Base-by-base conservation (phyloP, 2,797 vertebrate species). In the Hyperoplus lanceolatus region DNA sequence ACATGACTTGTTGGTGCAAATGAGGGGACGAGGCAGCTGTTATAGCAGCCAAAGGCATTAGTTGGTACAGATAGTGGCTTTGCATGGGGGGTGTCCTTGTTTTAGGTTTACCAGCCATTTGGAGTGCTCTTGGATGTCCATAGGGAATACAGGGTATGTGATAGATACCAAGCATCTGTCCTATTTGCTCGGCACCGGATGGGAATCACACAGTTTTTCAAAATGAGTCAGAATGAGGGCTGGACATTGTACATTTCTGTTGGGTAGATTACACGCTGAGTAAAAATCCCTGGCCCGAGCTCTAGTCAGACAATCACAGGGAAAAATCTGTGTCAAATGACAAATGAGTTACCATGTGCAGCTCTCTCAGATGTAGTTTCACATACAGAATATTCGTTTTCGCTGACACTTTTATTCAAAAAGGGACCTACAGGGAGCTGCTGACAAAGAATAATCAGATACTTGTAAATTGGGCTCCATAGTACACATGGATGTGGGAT, bases 111-210 rank as follows among this genome's bases (percentile, higher is more conserved):
- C 73, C 77, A 39, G 57, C 75, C n/a, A 82, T 82, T 87, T 77
- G 83, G 70, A 61, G 64, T 21, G 60, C 57, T 75, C 79, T 55
- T 78, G 64, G 62, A 62, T 65, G 84, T 80, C 87, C 77, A 73
- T 16, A 51, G 78, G 72, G 84, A 86, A 79, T 81, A 79, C 50
- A 6, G 55, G 46, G 53, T 75, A 73, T 85, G 65, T 84, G 87
- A 87, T 70, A 83, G 88, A 93, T 74, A 84, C 48, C 41, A 5
- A 80, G 78, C 88, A 92, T 94, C 89, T 91, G 90, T 80, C 86
- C 56, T 56, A 11, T 58, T 29, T 73, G 66, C 77, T 79, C 64
- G 68, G 54, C 51, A 29, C 43, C 49, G 58, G 36, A 53, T 60
- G 48, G 41, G 57, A 79, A 82, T 73, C 38, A 5, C 15, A 42